Conservation (phyloP, 1,140 invertebrate species). For the Atopsyche davidsoni region DNA sequence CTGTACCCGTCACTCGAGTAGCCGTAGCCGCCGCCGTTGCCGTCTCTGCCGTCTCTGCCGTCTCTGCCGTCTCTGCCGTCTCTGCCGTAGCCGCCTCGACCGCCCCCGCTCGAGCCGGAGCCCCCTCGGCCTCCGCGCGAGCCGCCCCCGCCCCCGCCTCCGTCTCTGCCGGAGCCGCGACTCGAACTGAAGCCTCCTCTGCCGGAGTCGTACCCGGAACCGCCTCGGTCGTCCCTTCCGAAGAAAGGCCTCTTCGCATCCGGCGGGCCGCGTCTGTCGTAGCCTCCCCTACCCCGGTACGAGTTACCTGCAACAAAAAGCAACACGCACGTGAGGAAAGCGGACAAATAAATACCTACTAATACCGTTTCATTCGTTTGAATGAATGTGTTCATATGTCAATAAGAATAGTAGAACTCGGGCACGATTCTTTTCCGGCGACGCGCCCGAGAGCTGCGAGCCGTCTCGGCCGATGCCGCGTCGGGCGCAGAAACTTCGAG, state of each 20-base stretch:
- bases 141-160: not conserved
- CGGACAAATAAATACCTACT: no score
- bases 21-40: not conserved
- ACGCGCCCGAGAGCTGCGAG: no score
- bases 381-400: no score
- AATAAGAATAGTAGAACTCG: no score
- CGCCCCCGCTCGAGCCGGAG: constrained; percentile 1
- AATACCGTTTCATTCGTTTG: no score
- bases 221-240: not conserved
- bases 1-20: not conserved
- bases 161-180: not conserved
- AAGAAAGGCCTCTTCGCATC: constrained; percentile 1
- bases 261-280: not conserved
- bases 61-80: not conserved
- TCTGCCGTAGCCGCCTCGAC: not conserved
- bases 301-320: no score
- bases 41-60: not conserved
- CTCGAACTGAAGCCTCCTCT: not conserved
- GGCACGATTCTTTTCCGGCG: no score
- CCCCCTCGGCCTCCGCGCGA: not conserved
- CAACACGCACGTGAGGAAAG: no score
- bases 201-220: constrained; percentile 2
- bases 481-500: no score
- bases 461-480: no score
- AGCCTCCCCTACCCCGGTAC: not conserved